Conservation (phyloP, 2,797 vertebrate genomes). For the Galago senegalensis region DNA sequence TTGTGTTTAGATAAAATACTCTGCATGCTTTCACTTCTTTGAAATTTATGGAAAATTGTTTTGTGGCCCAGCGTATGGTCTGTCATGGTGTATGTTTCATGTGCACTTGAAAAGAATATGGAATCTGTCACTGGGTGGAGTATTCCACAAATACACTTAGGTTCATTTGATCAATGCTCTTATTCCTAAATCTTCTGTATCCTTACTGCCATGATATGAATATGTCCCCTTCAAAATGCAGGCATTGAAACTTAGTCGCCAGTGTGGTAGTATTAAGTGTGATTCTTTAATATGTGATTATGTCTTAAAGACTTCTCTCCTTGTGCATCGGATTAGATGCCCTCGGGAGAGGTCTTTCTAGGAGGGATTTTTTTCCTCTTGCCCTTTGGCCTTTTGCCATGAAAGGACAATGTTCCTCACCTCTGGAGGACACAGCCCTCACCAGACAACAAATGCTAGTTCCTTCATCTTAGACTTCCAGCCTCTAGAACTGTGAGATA, state of each 20-base stretch:
- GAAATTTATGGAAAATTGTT: background rate
- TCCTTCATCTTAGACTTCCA: background rate
- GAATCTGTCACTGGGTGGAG: background rate
- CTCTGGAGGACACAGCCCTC: background rate
- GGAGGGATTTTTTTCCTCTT: too few relatives aligned
- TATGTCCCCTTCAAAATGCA: background rate
- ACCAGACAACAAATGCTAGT: background rate
- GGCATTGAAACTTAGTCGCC: background rate
- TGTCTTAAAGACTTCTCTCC: background rate
- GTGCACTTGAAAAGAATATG: background rate
- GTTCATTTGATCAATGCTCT: background rate
- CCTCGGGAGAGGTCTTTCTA: background rate
- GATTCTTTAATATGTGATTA: background rate
- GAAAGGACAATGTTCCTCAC: background rate
- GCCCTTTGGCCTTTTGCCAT: too few relatives aligned
- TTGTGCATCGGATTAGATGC: background rate
- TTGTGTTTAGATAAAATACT: slow-evolving; percentile 15
- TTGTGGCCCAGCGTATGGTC: background rate
- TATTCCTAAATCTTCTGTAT: background rate
- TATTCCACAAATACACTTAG: background rate
- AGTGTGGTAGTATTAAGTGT: too few relatives aligned
- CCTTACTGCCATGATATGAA: background rate
- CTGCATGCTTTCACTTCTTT: background rate
- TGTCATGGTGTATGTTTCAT: background rate
- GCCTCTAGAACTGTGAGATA: background rate